A percentile compares a stretch with the other conserved stretches of the same genome.
Conservation (phyloP, 1,140 invertebrate species). For the Drosophila simulans region DNA sequence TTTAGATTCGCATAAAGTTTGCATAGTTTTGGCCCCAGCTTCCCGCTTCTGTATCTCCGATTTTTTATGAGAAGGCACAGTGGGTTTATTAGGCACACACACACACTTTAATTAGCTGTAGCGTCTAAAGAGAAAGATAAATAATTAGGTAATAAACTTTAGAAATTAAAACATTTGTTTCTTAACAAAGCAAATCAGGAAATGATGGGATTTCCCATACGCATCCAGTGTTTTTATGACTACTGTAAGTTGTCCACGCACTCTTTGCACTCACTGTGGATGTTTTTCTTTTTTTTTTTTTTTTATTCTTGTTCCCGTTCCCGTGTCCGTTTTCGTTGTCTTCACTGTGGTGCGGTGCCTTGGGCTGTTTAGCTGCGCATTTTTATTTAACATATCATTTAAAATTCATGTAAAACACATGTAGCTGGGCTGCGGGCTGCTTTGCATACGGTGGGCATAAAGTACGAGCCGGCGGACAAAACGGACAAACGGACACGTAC, state of each 20-base stretch:
- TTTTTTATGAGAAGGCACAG: slow-evolving; percentile 2
- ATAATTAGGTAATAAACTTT: slow-evolving; percentile 9
- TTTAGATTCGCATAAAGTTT: slow-evolving; percentile 82
- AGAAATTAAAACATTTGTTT: not conserved
- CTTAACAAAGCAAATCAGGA: slow-evolving; percentile 5
- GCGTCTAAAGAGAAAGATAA: not conserved
- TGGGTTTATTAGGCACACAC: not conserved
- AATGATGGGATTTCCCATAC: not conserved
- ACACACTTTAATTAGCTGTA: not conserved
- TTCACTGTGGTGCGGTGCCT: slow-evolving; percentile 31
- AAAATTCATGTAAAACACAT: slow-evolving; percentile 84
- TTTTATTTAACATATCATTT: slow-evolving; percentile 84
- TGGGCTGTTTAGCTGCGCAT: slow-evolving; percentile 80
- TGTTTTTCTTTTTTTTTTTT: slow-evolving; percentile 2
- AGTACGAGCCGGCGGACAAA: slow-evolving; percentile 51
- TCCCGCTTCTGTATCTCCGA: not conserved
- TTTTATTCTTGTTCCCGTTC: slow-evolving; percentile 7
- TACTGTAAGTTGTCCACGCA: slow-evolving; percentile 30
- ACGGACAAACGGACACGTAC: slow-evolving; percentile 3
- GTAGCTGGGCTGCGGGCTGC: slow-evolving; percentile 65
- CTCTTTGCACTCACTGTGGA: slow-evolving; percentile 38
- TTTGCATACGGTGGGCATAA: slow-evolving; percentile 81
- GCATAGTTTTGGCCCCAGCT: slow-evolving; percentile 68
- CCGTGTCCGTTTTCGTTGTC: slow-evolving; percentile 33
- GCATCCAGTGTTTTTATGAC: not conserved